A percentile compares a stretch with the other conserved stretches of the same genome.
Evolutionary conservation across 1,140 invertebrate genomes (phyloP).

Genomic region (Limonius californicus): DNA sequence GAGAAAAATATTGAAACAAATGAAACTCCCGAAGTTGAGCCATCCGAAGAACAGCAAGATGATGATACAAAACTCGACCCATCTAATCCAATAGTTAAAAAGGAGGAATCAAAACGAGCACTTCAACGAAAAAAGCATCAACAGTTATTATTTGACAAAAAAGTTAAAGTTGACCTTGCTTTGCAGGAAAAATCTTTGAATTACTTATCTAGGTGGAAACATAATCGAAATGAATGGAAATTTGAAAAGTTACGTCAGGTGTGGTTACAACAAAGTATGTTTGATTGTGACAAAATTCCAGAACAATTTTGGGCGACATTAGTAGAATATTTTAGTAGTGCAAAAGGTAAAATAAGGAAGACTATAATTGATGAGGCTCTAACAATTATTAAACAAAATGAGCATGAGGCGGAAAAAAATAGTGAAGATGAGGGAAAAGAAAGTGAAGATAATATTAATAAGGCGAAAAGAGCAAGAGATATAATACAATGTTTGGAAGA

Average conservation of each 20-base stretch:
- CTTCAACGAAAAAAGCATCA: conserved; percentile 34
- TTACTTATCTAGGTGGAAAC: conserved; percentile 66
- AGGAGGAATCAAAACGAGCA: conserved; percentile 33
- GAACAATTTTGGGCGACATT: conserved; percentile 58
- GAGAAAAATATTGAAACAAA: no score
- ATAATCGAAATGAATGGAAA: conserved; percentile 66
- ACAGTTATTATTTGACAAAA: conserved; percentile 33
- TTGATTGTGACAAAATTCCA: conserved; percentile 55
- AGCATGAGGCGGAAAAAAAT: not conserved
- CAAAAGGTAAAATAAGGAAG: conserved; percentile 61
- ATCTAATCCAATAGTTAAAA: conserved; percentile 14
- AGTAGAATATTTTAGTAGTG: conserved; percentile 67
- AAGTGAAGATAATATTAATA: conserved; percentile 26
- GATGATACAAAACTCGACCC: not conserved
- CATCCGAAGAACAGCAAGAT: no score
- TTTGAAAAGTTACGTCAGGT: conserved; percentile 72
- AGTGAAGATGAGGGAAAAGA: conserved; percentile 43
- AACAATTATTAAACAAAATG: conserved; percentile 55
- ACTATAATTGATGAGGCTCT: conserved; percentile 59
- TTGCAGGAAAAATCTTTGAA: conserved; percentile 48
- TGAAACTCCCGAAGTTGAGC: no score
- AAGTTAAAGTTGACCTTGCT: conserved; percentile 31
- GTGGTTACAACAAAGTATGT: conserved; percentile 67
- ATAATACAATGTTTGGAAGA: conserved; percentile 41
- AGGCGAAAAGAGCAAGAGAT: conserved; percentile 34